Conservation (phyloP, 2,797 vertebrate genomes). For the Poecilia picta region DNA sequence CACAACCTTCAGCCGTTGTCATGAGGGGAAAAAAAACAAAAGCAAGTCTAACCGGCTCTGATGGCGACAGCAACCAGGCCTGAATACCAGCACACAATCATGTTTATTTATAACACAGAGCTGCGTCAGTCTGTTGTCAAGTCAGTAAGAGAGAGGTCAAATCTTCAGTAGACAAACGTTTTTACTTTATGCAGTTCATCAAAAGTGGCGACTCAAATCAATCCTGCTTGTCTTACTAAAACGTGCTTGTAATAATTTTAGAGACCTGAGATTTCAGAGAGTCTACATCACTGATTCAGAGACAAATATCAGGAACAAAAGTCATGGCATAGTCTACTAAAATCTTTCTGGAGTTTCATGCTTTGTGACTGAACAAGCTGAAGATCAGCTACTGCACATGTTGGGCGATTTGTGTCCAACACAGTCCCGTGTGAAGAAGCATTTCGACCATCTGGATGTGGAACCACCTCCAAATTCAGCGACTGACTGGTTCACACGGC, state of each 20-base stretch:
- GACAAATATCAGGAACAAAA: not conserved
- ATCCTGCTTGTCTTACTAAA: not conserved
- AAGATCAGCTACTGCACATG: not conserved
- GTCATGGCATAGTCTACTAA: not conserved
- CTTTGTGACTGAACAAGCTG: not conserved
- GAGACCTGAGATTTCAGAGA: not conserved
- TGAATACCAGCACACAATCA: constrained; percentile 41
- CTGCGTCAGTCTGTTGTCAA: constrained; percentile 25
- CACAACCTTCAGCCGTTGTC: constrained; percentile 10
- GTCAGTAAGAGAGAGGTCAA: constrained; percentile 22
- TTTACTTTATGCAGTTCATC: not conserved
- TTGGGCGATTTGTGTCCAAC: not conserved
- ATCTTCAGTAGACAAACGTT: not conserved
- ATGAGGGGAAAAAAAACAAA: constrained; percentile 24
- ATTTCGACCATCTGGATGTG: constrained; percentile 19
- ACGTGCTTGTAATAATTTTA: not conserved
- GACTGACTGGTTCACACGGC: constrained; percentile 47
- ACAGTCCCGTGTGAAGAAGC: constrained; percentile 5
- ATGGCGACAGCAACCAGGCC: constrained; percentile 9
- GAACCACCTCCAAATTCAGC: constrained; percentile 21
- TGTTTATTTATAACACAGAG: constrained; percentile 54
- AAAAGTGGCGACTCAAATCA: not conserved
- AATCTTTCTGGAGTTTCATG: not conserved
- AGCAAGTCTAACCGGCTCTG: constrained; percentile 47
- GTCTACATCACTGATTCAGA: not conserved